phyloP scores from a whole-genome alignment of 2,888 invertebrate genomes.

The Lapara coniferarum region DNA sequence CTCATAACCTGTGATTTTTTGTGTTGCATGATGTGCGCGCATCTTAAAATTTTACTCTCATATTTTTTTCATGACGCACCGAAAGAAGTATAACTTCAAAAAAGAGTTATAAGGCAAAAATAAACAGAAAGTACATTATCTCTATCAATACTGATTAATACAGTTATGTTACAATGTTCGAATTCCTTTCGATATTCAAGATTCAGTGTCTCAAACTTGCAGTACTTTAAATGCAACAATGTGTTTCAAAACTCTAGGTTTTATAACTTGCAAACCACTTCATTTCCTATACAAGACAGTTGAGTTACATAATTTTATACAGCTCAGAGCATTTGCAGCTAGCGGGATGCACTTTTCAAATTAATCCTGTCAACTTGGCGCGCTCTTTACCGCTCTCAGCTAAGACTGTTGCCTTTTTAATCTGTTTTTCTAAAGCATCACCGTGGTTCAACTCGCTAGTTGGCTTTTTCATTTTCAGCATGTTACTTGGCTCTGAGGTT shows the following conservation, averaged over 20 bases:
- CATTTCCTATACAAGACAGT: slow-evolving; percentile 18
- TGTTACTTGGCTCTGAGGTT: background rate
- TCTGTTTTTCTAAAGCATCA: slow-evolving; percentile 11
- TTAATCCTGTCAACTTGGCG: slow-evolving; percentile 19
- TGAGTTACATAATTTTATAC: slow-evolving; percentile 21
- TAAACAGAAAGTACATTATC: no score
- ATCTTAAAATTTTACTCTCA: no score
- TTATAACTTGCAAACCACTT: background rate
- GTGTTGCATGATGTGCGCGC: no score
- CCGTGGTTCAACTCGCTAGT: background rate
- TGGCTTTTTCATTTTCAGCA: slow-evolving; percentile 9
- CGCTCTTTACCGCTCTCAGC: slow-evolving; percentile 17
- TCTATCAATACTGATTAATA: no score
- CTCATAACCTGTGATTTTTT: no score
- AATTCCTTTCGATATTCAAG: background rate
- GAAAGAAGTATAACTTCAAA: no score
- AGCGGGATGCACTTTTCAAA: slow-evolving; percentile 22
- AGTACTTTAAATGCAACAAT: background rate
- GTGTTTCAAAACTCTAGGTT: background rate
- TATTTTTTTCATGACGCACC: no score
- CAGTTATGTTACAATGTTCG: background rate
- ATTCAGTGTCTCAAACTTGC: background rate
- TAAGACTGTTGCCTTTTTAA: slow-evolving; percentile 23
- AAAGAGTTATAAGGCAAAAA: no score
- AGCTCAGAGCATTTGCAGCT: slow-evolving; percentile 2